A percentile compares a stretch with the other conserved stretches of the same genome.
Evolutionary conservation across 2,797 vertebrate genomes (phyloP).

Genomic region (Rhinogobio ventralis): DNA sequence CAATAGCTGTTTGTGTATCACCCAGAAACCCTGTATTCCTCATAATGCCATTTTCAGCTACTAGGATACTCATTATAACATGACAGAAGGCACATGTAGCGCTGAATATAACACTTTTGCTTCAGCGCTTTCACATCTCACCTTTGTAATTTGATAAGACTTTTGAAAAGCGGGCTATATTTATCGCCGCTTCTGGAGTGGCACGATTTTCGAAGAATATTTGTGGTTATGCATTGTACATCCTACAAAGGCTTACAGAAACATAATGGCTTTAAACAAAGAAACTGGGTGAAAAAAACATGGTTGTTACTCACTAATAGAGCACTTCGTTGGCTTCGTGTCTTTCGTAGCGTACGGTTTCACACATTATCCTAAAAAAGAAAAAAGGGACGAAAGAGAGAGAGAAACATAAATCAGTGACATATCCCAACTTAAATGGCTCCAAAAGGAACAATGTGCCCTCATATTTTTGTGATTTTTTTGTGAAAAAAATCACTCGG

Average conservation of each 20-base stretch:
- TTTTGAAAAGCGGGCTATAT: conserved; percentile 25
- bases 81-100: neutral
- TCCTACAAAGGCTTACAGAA: conserved; percentile 8
- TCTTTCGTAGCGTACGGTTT: conserved; percentile 96
- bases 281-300: conserved; percentile 8
- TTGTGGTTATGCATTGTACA: conserved; percentile 18
- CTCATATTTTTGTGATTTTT: conserved; percentile 9
- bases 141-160: conserved; percentile 30
- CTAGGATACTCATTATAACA: conserved; percentile 19
- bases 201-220: neutral
- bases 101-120: conserved; percentile 7
- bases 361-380: conserved; percentile 94
- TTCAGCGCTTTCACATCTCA: conserved; percentile 14
- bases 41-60: conserved; percentile 12
- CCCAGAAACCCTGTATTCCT: neutral
- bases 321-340: conserved; percentile 98
- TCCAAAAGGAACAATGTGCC: conserved; percentile 24
- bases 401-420: conserved; percentile 22
- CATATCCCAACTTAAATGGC: conserved; percentile 23
- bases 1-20: conserved; percentile 21
- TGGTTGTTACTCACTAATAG: conserved; percentile 92
- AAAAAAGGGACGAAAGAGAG: conserved; percentile 9
- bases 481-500: conserved; percentile 13
- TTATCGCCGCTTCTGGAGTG: conserved; percentile 1
- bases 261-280: conserved; percentile 12